phyloP scores from a whole-genome alignment of 2,888 invertebrate genomes.

The Temnothorax unifasciatus region DNA sequence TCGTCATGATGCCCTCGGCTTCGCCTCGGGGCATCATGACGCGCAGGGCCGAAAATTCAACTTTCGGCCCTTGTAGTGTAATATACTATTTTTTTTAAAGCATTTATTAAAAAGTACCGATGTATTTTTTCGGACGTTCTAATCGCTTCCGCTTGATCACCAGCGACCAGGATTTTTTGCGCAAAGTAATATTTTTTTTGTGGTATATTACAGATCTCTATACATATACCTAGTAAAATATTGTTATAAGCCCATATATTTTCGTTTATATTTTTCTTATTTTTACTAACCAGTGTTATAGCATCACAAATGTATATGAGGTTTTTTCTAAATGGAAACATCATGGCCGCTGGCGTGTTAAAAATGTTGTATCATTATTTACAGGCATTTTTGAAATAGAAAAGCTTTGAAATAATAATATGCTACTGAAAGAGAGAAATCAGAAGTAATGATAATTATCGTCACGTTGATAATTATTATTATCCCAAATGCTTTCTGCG shows the following conservation, averaged over 20 bases:
- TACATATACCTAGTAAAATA: neutral
- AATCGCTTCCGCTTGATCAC: conserved; percentile 16
- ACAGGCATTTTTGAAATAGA: neutral
- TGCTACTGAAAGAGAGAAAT: neutral
- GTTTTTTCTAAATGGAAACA: neutral
- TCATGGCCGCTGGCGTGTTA: conserved; percentile 17
- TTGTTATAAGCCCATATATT: neutral
- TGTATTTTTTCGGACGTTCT: neutral
- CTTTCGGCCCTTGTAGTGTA: too few species aligned
- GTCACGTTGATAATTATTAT: conserved; percentile 13
- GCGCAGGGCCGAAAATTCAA: too few species aligned
- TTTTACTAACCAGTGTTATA: conserved; percentile 10
- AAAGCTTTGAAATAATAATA: neutral
- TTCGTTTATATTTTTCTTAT: neutral
- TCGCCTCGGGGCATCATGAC: too few species aligned
- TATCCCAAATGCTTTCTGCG: conserved; percentile 24
- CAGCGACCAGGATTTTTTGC: conserved; percentile 30
- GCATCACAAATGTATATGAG: neutral
- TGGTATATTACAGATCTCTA: neutral
- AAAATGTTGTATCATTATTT: neutral
- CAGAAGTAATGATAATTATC: neutral
- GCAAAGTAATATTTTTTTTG: neutral
- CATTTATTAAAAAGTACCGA: conserved; percentile 25
- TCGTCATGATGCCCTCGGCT: too few species aligned
- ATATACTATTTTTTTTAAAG: neutral